Base-by-base conservation (phyloP, 2,888 invertebrate genomes). In the Daptonema setosum region DNA sequence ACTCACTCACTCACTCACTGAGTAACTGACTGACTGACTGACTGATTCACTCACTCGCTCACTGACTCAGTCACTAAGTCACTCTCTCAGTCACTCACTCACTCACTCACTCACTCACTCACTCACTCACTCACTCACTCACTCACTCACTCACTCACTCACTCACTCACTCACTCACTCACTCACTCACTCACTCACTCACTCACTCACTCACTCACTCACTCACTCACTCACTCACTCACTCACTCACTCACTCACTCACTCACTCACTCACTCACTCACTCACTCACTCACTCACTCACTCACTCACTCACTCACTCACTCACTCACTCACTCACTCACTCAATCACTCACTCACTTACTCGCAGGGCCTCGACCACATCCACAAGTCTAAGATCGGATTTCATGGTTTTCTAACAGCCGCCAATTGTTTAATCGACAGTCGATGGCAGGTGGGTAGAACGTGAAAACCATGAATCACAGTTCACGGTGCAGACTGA, bases 391-490 rank as follows among this genome's bases (percentile, higher is more conserved):
- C 55, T 3, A n/a, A 2, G 3, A 22, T 55, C 11, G 25, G 25
- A 2, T 11, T 14, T 3, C 55, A 55, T 41, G 51, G 55, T 11
- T 28, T 3, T 20, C 29, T 55, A 35, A 22, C 17, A 14, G 26
- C 28, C 2, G 2, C 3, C 25, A 55, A 30, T 25, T 55, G 55
- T 30, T 22, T 55, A 1, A 51, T 55, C 20, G 55, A 55, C 51
- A 55, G 55, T 35, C 29, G 51, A n/a, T 55, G 55, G 55, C 22
- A 24, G 3, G 55, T n/a, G n/a, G n/a, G n/a, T n/a, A n/a, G n/a
- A n/a, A n/a, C n/a, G n/a, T n/a, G n/a, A n/a, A n/a, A n/a, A n/a
- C n/a, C n/a, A n/a, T n/a, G n/a, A n/a, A n/a, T n/a, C n/a, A n/a
- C n/a, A n/a, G n/a, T n/a, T n/a, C n/a, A n/a, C n/a, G n/a, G n/a